Percentiles rank a stretch among this genome's conserved stretches.
Evolutionary conservation across 2,797 vertebrate genomes (phyloP).

Genomic region (Phrynocephalus forsythii): DNA sequence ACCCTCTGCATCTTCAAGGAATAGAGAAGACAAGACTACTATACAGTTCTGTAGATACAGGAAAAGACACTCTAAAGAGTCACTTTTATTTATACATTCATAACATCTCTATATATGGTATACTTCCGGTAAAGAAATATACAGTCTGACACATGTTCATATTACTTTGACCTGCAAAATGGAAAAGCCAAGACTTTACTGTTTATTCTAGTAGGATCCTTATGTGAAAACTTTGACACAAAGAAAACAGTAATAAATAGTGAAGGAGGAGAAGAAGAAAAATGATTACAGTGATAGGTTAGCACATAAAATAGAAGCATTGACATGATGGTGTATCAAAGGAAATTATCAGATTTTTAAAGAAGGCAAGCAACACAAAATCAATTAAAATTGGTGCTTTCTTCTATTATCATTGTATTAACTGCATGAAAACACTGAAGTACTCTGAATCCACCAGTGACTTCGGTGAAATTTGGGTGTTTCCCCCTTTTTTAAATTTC

Average conservation of each 20-base stretch:
- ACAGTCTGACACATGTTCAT: neutral
- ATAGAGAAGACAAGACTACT: neutral
- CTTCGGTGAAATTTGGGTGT: neutral
- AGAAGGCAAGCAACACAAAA: neutral
- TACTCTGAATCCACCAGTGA: conserved; percentile 6
- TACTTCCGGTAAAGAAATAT: conserved; percentile 17
- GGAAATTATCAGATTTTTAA: neutral
- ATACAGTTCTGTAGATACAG: neutral
- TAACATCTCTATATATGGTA: neutral
- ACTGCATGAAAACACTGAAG: neutral
- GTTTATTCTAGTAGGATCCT: no score
- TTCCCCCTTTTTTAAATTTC: neutral
- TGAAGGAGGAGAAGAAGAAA: no score
- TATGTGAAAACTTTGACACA: no score
- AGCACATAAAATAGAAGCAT: neutral
- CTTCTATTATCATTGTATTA: neutral
- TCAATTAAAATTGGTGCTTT: neutral
- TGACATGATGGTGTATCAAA: neutral
- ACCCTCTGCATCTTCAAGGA: neutral
- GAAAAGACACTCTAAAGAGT: neutral
- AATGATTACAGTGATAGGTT: no score
- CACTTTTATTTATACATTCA: neutral
- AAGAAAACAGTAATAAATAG: no score
- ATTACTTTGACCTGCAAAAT: neutral
- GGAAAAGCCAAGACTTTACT: neutral